phyloP scores from a whole-genome alignment of 2,797 vertebrate species.

The Anguilla anguilla region DNA sequence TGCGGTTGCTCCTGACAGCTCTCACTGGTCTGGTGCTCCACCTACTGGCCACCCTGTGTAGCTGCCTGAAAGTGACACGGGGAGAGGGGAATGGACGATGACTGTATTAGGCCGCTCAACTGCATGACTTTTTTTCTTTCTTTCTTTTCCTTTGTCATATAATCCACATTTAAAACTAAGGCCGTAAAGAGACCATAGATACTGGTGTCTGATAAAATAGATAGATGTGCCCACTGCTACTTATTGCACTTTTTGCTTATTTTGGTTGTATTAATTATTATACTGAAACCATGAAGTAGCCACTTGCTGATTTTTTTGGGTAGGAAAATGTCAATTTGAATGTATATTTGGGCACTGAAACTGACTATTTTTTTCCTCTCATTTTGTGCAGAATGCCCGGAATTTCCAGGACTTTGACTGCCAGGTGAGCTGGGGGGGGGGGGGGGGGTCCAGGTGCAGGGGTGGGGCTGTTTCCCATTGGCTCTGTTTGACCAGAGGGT shows the following conservation, averaged over 20 bases:
- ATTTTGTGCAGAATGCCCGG: slow-evolving; percentile 82
- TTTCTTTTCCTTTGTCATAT: not conserved
- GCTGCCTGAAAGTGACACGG: not conserved
- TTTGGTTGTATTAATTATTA: not conserved
- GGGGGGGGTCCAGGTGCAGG: slow-evolving; percentile 49
- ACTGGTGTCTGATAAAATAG: not conserved
- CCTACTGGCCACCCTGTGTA: slow-evolving; percentile 64
- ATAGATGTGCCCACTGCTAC: not conserved
- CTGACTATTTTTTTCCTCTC: slow-evolving; percentile 28
- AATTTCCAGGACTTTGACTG: slow-evolving; percentile 97
- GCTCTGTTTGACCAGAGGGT: not conserved
- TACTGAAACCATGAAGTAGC: not conserved
- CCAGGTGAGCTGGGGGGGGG: slow-evolving; percentile 83
- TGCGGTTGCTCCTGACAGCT: slow-evolving; percentile 21
- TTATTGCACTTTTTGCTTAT: not conserved
- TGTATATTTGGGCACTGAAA: not conserved
- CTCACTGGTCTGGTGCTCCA: slow-evolving; percentile 68
- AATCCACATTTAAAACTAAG: not conserved
- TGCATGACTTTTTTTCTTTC: not conserved
- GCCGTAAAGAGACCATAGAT: not conserved
- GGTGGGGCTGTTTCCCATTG: not conserved
- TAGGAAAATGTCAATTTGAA: not conserved
- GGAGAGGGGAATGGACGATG: not conserved
- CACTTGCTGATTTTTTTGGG: not conserved
- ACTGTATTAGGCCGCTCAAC: not conserved